Base-by-base conservation (phyloP, 92 coral and sea anemone species). In the Porites rus region DNA sequence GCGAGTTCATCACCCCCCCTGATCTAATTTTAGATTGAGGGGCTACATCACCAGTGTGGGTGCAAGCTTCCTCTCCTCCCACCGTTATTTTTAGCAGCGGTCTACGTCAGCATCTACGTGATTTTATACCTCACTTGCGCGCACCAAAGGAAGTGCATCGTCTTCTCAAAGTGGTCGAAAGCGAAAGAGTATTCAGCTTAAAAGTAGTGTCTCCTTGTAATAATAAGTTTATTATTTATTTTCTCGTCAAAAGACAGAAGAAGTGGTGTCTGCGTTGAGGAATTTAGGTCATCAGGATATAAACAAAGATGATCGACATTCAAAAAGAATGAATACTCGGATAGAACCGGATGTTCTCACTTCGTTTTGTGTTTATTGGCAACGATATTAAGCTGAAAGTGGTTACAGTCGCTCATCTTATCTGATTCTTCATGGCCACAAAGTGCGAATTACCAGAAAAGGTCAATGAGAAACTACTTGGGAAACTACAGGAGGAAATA, bases 391-490 rank as follows among this genome's bases (percentile, higher is more conserved):
- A 22, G 24, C 14, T 67, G 18, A 21, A 67, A 4, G 46, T 38
- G 46, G 46, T 38, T 38, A 0, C 6, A 38, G 46, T 38, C 46
- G 46, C 46, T 38, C 46, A 4, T 38, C 6, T 4, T 3, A 67
- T 67, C 72, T 67, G 25, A 11, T 53, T 75, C 65, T 21, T 12
- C 38, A 64, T 64, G 83, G 72, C 83, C 65, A 50, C 70, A 25
- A 76, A 64, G 70, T 91, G 80, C 53, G 84, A 88, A 79, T 53
- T 60, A n/a, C 92, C 89, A 24, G 92, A 91, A 64, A 75, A 80
- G 31, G 92, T 71, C 53, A 80, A 80, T 59, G 79, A 66, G 11
- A 51, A 60, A 16, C 38, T 67, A 7, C 80, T 84, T 28, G 73
- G 77, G 25, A 61, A 75, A 10, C 82, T 92, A 16, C 80, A 81